Conservation (phyloP, 2,888 invertebrate genomes). For the Hetaerina titia region DNA sequence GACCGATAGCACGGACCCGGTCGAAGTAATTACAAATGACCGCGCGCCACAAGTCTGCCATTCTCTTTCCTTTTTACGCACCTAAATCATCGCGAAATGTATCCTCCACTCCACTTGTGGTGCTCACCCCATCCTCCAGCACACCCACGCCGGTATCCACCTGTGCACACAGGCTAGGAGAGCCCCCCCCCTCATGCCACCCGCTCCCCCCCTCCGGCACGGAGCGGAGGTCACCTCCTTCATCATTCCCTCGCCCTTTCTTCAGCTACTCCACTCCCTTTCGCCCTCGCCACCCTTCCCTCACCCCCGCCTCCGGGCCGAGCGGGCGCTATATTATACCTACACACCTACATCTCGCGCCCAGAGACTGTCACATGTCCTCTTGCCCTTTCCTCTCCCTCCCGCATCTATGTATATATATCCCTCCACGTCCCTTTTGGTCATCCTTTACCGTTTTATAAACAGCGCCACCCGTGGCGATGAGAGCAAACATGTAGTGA, state of each 20-base stretch:
- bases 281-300: background rate
- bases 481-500: constrained; percentile 36
- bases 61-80: background rate
- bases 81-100: constrained; percentile 19
- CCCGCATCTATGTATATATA: constrained; percentile 7
- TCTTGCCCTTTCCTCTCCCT: background rate
- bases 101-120: background rate
- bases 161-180: background rate
- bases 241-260: background rate
- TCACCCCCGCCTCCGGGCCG: background rate
- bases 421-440: background rate
- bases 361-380: background rate
- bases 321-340: background rate
- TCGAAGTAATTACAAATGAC: constrained; percentile 57
- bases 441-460: constrained; percentile 46
- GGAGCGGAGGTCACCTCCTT: background rate
- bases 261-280: background rate
- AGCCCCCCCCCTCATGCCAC: background rate
- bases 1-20: constrained; percentile 61
- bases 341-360: constrained; percentile 14
- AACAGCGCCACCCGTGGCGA: constrained; percentile 43
- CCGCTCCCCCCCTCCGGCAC: background rate
- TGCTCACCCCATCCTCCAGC: background rate
- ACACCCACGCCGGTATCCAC: background rate
- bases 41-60: background rate